Base-by-base conservation (phyloP, 1,140 invertebrate species). In the Drosophila funebris region DNA sequence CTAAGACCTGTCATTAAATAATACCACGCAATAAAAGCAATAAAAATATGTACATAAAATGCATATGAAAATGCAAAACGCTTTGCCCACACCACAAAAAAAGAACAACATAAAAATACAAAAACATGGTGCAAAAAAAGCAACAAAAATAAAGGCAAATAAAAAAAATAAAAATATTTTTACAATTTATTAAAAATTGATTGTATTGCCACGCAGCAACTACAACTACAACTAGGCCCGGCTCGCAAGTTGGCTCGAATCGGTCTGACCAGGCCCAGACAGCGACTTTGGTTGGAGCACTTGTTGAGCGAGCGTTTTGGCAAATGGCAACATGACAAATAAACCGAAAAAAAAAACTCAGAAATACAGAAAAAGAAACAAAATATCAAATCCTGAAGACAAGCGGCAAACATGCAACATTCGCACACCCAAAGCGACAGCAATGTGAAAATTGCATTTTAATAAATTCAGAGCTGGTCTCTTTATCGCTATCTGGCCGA, bases 181-280 rank as follows among this genome's bases (percentile, higher is more conserved):
- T 74, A 85, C 82, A 85, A 85, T 85, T 85, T 85, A 85, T 85
- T 82, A 85, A 85, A 85, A 85, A 85, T 85, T 85, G 82, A 85
- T 85, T 85, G 83, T 85, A 78, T 82, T 87, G 82, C 82, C 82
- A 82, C 78, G 82, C 82, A 76, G 73, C 70, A 63, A 53, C 63
- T 63, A 50, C 72, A 54, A 58, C 60, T 46, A 52, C 64, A 64
- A 67, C 44, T 58, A 60, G 63, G 58, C 44, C 56, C 57, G 69
- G 77, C 76, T 73, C 24, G 22, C 22, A 9, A 46, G 37, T 41
- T 33, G 44, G 50, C 36, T 31, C 33, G 57, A 20, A 7, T 27
- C 37, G 46, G 24, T 53, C 29, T 52, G 57, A 33, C 37, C 67
- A 31, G 68, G 52, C 61, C 8, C 7, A 43, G 43, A 39, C 58